Evolutionary conservation across 2,888 invertebrate genomes (phyloP).

Genomic region (Nomada ruficornis): DNA sequence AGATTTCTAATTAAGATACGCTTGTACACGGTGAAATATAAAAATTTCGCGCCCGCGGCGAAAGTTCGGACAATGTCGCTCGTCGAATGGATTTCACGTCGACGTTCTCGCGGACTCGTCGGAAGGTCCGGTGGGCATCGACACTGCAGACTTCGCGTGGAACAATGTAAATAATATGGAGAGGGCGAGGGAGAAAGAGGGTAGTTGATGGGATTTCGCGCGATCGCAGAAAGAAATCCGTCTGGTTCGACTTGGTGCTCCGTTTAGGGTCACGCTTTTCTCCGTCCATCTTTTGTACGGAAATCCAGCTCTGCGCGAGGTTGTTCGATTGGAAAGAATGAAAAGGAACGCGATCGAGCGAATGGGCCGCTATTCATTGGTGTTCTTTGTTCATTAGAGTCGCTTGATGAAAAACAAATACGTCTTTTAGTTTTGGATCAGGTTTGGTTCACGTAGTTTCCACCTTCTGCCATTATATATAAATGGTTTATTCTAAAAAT

Average conservation of each 20-base stretch:
- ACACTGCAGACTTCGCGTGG: conserved; percentile 23
- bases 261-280: conserved; percentile 11
- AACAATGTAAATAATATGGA: conserved; percentile 35
- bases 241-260: conserved; percentile 21
- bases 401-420: background rate
- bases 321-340: conserved; percentile 6
- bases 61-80: conserved; percentile 9
- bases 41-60: conserved; percentile 20
- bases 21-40: background rate
- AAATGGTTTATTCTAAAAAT: too few relatives aligned
- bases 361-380: background rate
- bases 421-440: background rate
- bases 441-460: too few relatives aligned
- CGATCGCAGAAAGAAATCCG: conserved; percentile 12
- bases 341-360: background rate
- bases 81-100: conserved; percentile 29
- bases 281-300: conserved; percentile 8
- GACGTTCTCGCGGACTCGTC: background rate
- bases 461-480: too few relatives aligned
- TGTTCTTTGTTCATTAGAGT: background rate
- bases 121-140: background rate
- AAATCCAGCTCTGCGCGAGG: background rate
- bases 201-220: conserved; percentile 21
- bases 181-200: background rate
- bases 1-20: conserved; percentile 53